A percentile compares a stretch with the other conserved stretches of the same genome.
Conservation (phyloP, 2,797 vertebrate species). For the Buceros bicornis region DNA sequence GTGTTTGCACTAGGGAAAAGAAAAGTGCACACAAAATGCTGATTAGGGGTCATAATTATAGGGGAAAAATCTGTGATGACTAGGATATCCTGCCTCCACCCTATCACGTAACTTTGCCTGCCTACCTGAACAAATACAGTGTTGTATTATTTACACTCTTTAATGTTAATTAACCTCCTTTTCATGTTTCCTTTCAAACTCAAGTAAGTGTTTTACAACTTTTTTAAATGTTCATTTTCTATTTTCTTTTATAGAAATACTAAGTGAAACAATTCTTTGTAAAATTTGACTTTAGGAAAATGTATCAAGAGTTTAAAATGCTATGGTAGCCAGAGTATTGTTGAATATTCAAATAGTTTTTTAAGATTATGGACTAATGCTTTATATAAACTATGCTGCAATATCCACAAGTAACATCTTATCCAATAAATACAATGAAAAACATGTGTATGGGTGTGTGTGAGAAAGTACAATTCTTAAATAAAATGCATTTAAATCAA, state of each 20-base stretch:
- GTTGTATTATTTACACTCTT: constrained; percentile 19
- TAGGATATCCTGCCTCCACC: constrained; percentile 83
- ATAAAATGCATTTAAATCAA: constrained; percentile 33
- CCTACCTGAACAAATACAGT: constrained; percentile 57
- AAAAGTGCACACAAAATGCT: background rate
- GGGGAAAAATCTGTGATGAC: constrained; percentile 71
- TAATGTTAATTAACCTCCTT: constrained; percentile 8
- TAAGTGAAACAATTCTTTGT: background rate
- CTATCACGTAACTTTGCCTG: constrained; percentile 59
- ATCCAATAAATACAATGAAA: background rate
- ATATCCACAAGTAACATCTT: background rate
- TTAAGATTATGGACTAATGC: background rate
- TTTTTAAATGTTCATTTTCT: background rate
- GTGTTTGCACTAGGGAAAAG: background rate
- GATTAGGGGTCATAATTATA: constrained; percentile 42
- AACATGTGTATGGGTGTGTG: background rate
- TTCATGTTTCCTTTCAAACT: constrained; percentile 9
- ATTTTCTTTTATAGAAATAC: background rate
- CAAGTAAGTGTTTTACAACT: background rate
- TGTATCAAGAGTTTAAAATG: background rate
- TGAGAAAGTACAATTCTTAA: background rate
- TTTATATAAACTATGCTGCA: background rate
- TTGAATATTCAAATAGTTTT: background rate
- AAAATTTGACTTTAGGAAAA: background rate
- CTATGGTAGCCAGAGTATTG: background rate